Evolutionary conservation across 1,140 invertebrate genomes (phyloP).

Genomic region (Macrobrachium nipponense): DNA sequence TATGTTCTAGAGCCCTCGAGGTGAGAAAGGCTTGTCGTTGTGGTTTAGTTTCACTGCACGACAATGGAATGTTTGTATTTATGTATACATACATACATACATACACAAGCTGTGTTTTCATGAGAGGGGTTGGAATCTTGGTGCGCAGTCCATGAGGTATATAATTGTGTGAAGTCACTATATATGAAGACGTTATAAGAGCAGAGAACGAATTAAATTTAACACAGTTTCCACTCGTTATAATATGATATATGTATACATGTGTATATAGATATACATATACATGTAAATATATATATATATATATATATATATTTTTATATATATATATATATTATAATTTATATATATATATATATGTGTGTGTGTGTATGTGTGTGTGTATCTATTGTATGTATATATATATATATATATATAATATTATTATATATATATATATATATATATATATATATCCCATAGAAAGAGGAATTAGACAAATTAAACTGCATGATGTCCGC

Average conservation of each 20-base stretch:
- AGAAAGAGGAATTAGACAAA: background rate
- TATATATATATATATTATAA: slow-evolving; percentile 22
- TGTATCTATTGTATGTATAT: slow-evolving; percentile 7
- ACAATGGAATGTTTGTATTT: too few relatives aligned
- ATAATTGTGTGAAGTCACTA: too few relatives aligned
- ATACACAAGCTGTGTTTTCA: too few relatives aligned
- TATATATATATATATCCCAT: slow-evolving; percentile 1
- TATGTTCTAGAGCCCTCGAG: too few relatives aligned
- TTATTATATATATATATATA: slow-evolving; percentile 44
- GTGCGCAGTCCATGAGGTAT: too few relatives aligned
- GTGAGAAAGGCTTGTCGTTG: background rate
- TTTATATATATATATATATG: slow-evolving; percentile 26
- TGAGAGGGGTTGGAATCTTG: too few relatives aligned
- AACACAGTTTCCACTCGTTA: too few relatives aligned
- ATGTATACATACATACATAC: background rate
- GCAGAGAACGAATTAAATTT: too few relatives aligned
- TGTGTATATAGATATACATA: slow-evolving; percentile 9
- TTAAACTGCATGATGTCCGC: too few relatives aligned
- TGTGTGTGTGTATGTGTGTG: slow-evolving; percentile 2
- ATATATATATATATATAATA: slow-evolving; percentile 33
- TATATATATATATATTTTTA: slow-evolving; percentile 25
- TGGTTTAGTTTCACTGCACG: too few relatives aligned
- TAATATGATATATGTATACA: background rate
- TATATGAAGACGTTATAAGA: too few relatives aligned
- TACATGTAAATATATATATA: slow-evolving; percentile 13